Conservation (phyloP, 1,140 invertebrate species). For the Drosophila kohkoa region DNA sequence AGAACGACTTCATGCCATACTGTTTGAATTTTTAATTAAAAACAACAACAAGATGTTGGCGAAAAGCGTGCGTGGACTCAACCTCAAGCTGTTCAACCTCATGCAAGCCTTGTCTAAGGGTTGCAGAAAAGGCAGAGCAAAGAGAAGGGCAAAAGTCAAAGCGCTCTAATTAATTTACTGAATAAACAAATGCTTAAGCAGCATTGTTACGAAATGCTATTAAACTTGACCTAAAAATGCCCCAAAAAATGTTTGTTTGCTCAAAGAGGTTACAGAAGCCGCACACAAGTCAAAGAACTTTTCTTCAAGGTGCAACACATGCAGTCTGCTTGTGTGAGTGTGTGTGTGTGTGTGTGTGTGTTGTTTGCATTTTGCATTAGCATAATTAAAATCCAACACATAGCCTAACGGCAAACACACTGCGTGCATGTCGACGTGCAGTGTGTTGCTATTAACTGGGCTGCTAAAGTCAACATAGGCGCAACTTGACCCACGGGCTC, state of each 20-base stretch:
- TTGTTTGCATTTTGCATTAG: conserved; percentile 70
- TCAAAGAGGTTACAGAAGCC: conserved; percentile 27
- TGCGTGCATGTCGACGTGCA: not conserved
- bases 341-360: conserved; percentile 9
- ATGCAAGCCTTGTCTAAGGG: not conserved
- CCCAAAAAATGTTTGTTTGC: conserved; percentile 7
- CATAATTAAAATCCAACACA: conserved; percentile 80
- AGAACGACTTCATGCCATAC: conserved; percentile 25
- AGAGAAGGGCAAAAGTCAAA: conserved; percentile 6
- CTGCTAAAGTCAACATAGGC: conserved; percentile 63
- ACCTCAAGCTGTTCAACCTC: not conserved
- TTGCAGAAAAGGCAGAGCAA: not conserved
- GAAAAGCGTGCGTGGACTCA: conserved; percentile 11
- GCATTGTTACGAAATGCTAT: conserved; percentile 41
- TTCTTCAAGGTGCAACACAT: conserved; percentile 55
- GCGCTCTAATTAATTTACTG: conserved; percentile 57
- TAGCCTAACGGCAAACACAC: conserved; percentile 42
- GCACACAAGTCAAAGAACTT: conserved; percentile 51
- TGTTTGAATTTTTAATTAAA: conserved; percentile 65
- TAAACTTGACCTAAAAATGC: conserved; percentile 39
- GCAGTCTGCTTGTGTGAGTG: not conserved
- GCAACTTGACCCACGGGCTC: conserved; percentile 65
- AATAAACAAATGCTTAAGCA: conserved; percentile 36
- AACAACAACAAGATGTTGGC: conserved; percentile 33
- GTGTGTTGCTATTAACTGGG: conserved; percentile 59